A percentile compares a stretch with the other conserved stretches of the same genome.
Conservation (phyloP, 2,113 vertebrate genomes). For the Chaenocephalus aceratus region DNA sequence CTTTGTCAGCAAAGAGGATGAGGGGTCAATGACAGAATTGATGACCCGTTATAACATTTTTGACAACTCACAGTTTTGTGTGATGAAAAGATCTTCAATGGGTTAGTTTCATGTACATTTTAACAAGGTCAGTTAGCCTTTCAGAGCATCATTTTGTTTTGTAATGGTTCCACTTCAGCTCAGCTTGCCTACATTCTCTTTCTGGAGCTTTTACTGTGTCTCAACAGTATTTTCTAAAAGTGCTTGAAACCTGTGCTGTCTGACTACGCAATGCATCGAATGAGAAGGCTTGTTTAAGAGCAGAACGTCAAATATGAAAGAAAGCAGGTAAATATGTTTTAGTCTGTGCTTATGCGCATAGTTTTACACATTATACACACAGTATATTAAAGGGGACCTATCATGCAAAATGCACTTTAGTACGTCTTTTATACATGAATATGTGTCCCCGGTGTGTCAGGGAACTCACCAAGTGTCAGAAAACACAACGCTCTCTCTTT, state of each 20-base stretch:
- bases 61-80: neutral
- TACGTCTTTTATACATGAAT: no score
- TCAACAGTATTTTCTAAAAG: slow-evolving; percentile 6
- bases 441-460: no score
- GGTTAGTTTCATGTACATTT: neutral
- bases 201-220: neutral
- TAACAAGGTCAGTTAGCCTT: slow-evolving; percentile 7
- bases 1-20: neutral
- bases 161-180: slow-evolving; percentile 10
- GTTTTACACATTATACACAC: neutral
- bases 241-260: neutral
- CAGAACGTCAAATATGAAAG: slow-evolving; percentile 5
- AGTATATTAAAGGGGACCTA: neutral
- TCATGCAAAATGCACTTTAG: no score
- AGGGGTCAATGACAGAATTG: neutral
- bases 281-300: neutral
- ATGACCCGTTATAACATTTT: neutral
- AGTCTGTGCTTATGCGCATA: neutral
- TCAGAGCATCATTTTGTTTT: neutral
- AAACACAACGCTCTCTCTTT: no score
- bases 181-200: slow-evolving; percentile 3
- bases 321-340: neutral
- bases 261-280: neutral
- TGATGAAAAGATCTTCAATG: neutral
- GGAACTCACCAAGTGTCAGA: no score